Conservation (phyloP, 2,113 vertebrate species). For the Coptodon rendalli region DNA sequence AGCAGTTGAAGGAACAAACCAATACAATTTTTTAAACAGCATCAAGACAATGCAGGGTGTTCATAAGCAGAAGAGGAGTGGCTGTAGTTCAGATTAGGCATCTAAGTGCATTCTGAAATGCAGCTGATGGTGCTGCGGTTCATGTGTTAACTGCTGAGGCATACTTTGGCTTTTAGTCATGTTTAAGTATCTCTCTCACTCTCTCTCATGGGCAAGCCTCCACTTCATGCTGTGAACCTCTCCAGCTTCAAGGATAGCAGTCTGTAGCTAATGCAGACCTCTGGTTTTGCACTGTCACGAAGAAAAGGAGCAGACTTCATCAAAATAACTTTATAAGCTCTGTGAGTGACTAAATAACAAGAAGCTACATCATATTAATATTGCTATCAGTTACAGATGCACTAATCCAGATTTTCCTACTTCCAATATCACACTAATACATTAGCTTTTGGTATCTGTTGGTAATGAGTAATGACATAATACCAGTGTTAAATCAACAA, state of each 20-base stretch:
- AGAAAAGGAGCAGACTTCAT: neutral
- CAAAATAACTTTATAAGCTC: neutral
- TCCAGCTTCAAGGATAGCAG: neutral
- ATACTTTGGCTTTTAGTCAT: neutral
- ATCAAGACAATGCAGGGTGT: neutral
- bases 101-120: neutral
- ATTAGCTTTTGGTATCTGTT: neutral
- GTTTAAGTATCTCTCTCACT: neutral
- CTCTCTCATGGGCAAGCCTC: neutral
- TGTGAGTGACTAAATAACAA: neutral
- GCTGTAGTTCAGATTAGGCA: neutral
- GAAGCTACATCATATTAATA: neutral
- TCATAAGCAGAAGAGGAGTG: neutral
- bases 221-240: neutral
- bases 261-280: neutral
- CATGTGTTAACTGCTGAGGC: neutral
- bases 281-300: neutral
- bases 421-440: neutral
- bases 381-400: accelerated
- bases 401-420: neutral
- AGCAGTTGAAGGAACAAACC: neutral
- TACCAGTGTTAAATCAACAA: neutral
- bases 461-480: neutral
- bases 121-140: neutral
- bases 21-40: neutral